These are phyloP conservation scores for Cladorhizidae sp. DNA, from an alignment of 37 sponge, comb jelly and placozoan species.

Conservation along the genomic window DNA sequence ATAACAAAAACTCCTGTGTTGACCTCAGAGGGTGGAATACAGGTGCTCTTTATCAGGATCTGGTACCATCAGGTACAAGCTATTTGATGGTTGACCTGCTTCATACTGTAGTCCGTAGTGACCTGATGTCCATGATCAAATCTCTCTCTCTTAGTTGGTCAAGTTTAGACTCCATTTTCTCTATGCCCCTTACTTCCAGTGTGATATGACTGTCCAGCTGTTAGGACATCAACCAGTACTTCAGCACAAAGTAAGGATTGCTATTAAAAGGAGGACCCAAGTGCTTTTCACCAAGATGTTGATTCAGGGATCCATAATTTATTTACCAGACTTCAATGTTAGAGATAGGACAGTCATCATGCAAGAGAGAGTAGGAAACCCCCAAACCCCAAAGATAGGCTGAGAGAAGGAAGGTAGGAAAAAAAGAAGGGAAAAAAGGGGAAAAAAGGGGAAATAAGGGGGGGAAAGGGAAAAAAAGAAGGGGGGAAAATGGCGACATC, in stretches of 20 bases:
- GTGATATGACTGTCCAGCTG: conserved; percentile 80
- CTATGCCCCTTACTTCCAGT: conserved; percentile 51
- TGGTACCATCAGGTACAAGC: conserved; percentile 88
- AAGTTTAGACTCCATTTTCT: conserved; percentile 81
- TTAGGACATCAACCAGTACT: neutral
- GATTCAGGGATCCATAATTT: too few species aligned
- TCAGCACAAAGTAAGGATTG: neutral
- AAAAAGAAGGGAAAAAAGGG: neutral
- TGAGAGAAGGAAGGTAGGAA: neutral
- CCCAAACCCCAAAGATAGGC: too few species aligned
- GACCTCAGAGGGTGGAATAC: conserved; percentile 30
- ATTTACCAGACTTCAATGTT: too few species aligned
- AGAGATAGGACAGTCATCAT: too few species aligned
- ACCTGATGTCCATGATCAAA: conserved; percentile 84
- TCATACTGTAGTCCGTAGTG: conserved; percentile 60
- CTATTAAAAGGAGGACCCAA: neutral
- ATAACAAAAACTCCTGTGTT: conserved; percentile 80
- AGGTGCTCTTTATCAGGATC: conserved; percentile 80
- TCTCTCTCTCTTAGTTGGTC: conserved; percentile 84
- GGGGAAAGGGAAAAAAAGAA: neutral
- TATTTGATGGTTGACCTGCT: conserved; percentile 79
- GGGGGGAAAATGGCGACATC: neutral
- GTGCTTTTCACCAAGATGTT: too few species aligned
- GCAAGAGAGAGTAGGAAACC: too few species aligned
- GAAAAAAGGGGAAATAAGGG: neutral